Base-by-base conservation (phyloP, 2,888 invertebrate genomes). In the Brachypterus glaber region DNA sequence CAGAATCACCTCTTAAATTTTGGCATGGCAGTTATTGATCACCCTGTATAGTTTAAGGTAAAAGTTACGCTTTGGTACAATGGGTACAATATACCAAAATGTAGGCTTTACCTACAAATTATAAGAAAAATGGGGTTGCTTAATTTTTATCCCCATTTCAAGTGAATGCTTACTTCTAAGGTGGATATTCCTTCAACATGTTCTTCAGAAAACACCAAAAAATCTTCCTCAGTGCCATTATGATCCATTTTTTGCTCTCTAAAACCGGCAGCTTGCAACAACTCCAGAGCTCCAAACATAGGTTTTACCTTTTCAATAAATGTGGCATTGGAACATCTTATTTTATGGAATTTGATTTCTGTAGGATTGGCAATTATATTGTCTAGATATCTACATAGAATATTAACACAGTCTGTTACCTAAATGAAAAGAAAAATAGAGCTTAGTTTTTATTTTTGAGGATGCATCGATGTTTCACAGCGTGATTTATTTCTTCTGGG, bases 321-420 rank as follows among this genome's bases (percentile, higher is more conserved):
- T 35, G 72, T 76, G 49, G 72, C 70, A 63, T 95, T 96, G 2
- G 77, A 76, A 71, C 86, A 76, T 48, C 92, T 73, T 37, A 97
- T 93, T 68, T 86, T 89, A 53, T 82, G 80, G 63, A 79, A 97
- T 59, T 96, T 97, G 41, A 84, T 82, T 55, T 93, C 91, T 1
- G 74, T 73, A 0, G 92, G 92, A 63, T 89, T 75, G 30, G 77
- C 76, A 2, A 89, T 71, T 27, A 97, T 83, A 59, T 97, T 97
- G 55, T 90, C 87, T 50, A 96, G 66, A 68, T 93, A 93, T 63
- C 88, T 90, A 53, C 77, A 77, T 8, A 97, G 62, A 2, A 87
- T 90, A 49, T 90, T 87, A 8, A 92, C 76, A 57, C 95, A 91
- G 1, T 74, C 72, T 30, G 78, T 79, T 9, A 91, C 75, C 81